phyloP scores from a whole-genome alignment of 2,888 invertebrate genomes.

The Trissolcus japonicus region DNA sequence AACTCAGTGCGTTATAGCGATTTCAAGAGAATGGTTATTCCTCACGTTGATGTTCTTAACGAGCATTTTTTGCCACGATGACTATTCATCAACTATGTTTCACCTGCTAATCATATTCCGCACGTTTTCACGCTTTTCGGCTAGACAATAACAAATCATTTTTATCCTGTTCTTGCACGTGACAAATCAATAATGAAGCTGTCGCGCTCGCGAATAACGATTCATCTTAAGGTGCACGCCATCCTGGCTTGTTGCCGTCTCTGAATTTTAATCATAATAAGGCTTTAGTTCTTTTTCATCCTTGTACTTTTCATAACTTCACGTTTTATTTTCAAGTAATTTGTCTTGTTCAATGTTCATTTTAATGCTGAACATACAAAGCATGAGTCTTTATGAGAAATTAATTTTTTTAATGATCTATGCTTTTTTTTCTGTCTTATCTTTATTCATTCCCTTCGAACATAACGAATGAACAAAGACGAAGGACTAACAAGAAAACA shows the following conservation, averaged over 20 bases:
- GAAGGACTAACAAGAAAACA: too few relatives aligned
- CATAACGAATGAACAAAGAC: too few relatives aligned
- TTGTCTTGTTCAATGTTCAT: too few relatives aligned
- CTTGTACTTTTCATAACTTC: not conserved
- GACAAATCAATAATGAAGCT: constrained; percentile 42
- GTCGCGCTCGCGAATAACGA: constrained; percentile 31
- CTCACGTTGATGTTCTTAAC: constrained; percentile 71
- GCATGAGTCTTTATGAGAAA: too few relatives aligned
- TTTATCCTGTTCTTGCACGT: constrained; percentile 34
- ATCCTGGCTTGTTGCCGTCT: constrained; percentile 2
- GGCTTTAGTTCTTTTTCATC: not conserved
- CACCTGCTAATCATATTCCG: constrained; percentile 45
- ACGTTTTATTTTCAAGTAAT: too few relatives aligned
- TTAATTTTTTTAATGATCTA: too few relatives aligned
- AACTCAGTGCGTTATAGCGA: constrained; percentile 72
- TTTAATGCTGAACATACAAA: too few relatives aligned
- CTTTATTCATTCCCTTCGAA: too few relatives aligned
- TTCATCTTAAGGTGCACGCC: constrained; percentile 6
- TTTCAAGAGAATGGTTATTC: constrained; percentile 67
- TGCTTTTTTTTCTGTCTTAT: too few relatives aligned
- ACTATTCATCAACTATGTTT: constrained; percentile 61
- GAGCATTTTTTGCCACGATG: constrained; percentile 72
- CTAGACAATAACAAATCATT: constrained; percentile 46
- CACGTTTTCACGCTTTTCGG: constrained; percentile 56
- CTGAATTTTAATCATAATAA: constrained; percentile 5